phyloP scores from a whole-genome alignment of 2,888 invertebrate species.

The Drosophila fulvimacula region DNA sequence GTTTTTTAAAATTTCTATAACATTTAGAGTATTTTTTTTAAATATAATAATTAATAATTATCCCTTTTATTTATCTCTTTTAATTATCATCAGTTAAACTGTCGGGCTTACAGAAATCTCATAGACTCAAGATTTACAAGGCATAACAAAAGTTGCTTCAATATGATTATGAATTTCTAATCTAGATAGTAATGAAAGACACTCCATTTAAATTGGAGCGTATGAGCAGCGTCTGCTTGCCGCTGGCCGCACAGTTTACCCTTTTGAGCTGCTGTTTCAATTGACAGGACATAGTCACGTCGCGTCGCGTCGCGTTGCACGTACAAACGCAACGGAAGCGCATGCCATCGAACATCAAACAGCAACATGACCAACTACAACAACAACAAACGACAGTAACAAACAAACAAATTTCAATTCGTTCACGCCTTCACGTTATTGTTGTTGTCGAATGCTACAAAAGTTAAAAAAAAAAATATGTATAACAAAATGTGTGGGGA shows the following conservation, averaged over 20 bases:
- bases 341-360: conserved; percentile 69
- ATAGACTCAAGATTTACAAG: too few relatives aligned
- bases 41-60: too few relatives aligned
- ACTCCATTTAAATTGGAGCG: background rate
- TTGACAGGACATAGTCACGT: conserved; percentile 32
- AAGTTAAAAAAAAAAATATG: conserved; percentile 36
- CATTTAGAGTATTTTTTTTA: too few relatives aligned
- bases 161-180: too few relatives aligned
- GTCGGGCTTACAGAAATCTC: too few relatives aligned
- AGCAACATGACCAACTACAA: conserved; percentile 48
- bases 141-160: too few relatives aligned
- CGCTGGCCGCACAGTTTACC: background rate
- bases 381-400: conserved; percentile 30
- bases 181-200: too few relatives aligned
- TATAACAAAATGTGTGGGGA: conserved; percentile 34
- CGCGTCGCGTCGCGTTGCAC: conserved; percentile 60
- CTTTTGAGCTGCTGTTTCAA: background rate
- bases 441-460: conserved; percentile 18
- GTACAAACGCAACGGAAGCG: conserved; percentile 68
- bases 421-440: conserved; percentile 51
- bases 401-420: conserved; percentile 82
- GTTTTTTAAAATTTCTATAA: too few relatives aligned
- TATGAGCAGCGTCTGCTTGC: conserved; percentile 6
- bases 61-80: too few relatives aligned
- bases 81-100: too few relatives aligned